phyloP scores from a whole-genome alignment of 1,140 invertebrate species.

The Lepidurus arcticus region DNA sequence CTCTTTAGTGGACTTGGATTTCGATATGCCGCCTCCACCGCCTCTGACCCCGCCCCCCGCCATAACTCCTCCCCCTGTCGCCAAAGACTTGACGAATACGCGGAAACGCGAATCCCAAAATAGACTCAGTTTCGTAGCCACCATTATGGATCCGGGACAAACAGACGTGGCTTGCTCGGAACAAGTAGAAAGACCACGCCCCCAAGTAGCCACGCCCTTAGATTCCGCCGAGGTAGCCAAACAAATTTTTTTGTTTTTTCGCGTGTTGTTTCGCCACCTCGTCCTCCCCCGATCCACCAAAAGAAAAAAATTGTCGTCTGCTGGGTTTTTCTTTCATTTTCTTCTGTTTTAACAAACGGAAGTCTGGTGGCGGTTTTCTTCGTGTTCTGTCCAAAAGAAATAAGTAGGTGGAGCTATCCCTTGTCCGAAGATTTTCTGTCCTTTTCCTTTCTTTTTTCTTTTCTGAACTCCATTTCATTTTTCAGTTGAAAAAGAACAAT shows the following conservation, averaged over 20 bases:
- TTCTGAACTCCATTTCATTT: too few species aligned
- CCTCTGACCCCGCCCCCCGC: neutral
- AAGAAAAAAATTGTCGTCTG: neutral
- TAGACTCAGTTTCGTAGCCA: neutral
- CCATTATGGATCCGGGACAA: neutral
- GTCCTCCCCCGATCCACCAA: neutral
- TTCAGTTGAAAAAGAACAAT: too few species aligned
- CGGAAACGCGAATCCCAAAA: neutral
- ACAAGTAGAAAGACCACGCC: neutral
- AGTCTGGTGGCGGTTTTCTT: too few species aligned
- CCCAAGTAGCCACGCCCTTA: constrained; percentile 10
- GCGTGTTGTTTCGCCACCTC: neutral
- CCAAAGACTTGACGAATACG: neutral
- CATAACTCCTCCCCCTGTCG: neutral
- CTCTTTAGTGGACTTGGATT: neutral
- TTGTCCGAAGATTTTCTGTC: too few species aligned
- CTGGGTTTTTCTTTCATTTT: neutral
- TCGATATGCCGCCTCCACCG: neutral
- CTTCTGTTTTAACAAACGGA: neutral
- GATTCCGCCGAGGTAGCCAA: neutral
- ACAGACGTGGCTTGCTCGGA: neutral
- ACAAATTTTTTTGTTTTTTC: neutral
- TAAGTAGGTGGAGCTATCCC: too few species aligned
- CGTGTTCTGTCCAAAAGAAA: too few species aligned
- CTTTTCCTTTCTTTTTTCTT: too few species aligned